Evolutionary conservation across 2,888 invertebrate species (phyloP).

Genomic region (Caenorhabditis macrosperma): DNA sequence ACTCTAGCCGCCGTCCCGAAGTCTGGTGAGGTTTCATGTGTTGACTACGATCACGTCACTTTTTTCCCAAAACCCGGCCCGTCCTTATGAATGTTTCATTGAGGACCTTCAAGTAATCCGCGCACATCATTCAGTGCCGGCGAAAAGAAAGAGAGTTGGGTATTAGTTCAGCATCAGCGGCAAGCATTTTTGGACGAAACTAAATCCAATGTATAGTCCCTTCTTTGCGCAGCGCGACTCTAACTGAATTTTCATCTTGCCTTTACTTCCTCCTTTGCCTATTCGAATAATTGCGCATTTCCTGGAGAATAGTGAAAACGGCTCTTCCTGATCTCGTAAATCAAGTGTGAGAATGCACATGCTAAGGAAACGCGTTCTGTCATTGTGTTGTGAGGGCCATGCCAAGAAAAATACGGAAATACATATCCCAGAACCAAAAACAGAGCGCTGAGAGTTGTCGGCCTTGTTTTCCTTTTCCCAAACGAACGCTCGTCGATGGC

Average conservation of each 20-base stretch:
- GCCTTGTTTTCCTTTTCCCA: slow-evolving; percentile 18
- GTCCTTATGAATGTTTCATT: slow-evolving; percentile 49
- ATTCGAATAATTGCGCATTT: slow-evolving; percentile 34
- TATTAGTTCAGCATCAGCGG: slow-evolving; percentile 39
- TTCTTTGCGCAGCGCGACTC: background rate
- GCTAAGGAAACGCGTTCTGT: slow-evolving; percentile 37
- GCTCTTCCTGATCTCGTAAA: slow-evolving; percentile 49
- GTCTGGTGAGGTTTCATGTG: background rate
- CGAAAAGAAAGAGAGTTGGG: slow-evolving; percentile 4
- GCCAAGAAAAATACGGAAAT: slow-evolving; percentile 42
- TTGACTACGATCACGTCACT: slow-evolving; percentile 4
- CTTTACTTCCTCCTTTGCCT: background rate
- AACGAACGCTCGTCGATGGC: background rate
- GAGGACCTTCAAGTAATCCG: slow-evolving; percentile 44
- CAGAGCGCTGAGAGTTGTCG: slow-evolving; percentile 29
- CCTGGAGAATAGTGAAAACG: slow-evolving; percentile 19
- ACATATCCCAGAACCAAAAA: slow-evolving; percentile 28
- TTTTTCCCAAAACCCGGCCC: background rate
- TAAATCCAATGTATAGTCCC: slow-evolving; percentile 5
- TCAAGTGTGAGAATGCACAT: slow-evolving; percentile 42
- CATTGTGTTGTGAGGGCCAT: slow-evolving; percentile 15
- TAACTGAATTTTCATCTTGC: background rate
- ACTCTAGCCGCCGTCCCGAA: slow-evolving; percentile 5
- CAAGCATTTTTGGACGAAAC: slow-evolving; percentile 10
- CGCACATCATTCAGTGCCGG: slow-evolving; percentile 2